These are phyloP conservation scores for Romanogobio albipinnatus DNA, from an alignment of 2,113 vertebrate species.

Conservation along the genomic window DNA sequence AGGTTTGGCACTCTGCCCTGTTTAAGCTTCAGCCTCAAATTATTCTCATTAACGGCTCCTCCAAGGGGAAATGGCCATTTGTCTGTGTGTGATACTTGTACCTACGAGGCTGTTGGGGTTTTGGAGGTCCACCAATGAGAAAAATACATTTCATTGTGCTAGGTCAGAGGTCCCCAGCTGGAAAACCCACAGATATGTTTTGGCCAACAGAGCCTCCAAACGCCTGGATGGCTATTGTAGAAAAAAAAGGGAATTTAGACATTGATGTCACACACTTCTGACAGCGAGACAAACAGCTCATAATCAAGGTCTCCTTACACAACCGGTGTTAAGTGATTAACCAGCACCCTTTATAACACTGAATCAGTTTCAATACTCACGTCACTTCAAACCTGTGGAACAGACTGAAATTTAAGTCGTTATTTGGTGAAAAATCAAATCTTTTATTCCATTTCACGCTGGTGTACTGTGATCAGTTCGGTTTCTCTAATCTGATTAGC, in stretches of 20 bases:
- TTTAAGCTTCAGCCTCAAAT: constrained; percentile 73
- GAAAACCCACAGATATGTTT: constrained; percentile 24
- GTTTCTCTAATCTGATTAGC: too few relatives aligned
- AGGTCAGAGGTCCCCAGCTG: constrained; percentile 58
- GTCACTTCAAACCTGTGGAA: neutral
- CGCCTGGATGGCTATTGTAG: constrained; percentile 47
- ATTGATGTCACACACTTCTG: constrained; percentile 54
- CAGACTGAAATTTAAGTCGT: neutral
- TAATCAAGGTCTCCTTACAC: constrained; percentile 34
- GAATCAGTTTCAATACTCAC: constrained; percentile 9
- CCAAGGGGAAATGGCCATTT: constrained; percentile 66
- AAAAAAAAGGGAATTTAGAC: constrained; percentile 55
- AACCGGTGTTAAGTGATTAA: constrained; percentile 22
- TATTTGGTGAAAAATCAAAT: neutral
- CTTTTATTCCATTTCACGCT: neutral
- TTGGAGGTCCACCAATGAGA: constrained; percentile 56
- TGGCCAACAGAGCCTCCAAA: constrained; percentile 53
- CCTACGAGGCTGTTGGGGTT: constrained; percentile 50
- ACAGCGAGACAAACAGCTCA: constrained; percentile 47
- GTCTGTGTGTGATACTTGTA: constrained; percentile 63
- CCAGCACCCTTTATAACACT: neutral
- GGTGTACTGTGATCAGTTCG: neutral
- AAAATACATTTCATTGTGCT: constrained; percentile 67
- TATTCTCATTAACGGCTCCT: constrained; percentile 74
- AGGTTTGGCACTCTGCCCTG: constrained; percentile 66